A percentile compares a stretch with the other conserved stretches of the same genome.
Evolutionary conservation across 2,888 invertebrate genomes (phyloP).

Genomic region (Dyspetes luteomarginatus): DNA sequence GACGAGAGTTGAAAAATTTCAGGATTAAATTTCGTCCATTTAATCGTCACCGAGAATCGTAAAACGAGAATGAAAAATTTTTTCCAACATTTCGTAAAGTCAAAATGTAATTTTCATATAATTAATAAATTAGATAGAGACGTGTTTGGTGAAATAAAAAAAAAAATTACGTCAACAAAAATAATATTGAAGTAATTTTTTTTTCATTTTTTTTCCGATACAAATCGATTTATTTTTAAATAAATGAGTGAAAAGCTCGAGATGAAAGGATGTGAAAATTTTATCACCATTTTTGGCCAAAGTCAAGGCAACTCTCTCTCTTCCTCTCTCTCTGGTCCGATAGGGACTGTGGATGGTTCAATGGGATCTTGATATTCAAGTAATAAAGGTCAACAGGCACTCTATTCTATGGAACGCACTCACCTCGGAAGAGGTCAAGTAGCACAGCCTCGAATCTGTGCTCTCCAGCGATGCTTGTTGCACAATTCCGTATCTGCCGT

Average conservation of each 20-base stretch:
- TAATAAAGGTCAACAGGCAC: slow-evolving; percentile 76
- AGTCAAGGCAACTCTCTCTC: slow-evolving; percentile 51
- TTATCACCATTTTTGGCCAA: slow-evolving; percentile 29
- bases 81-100: too few species aligned
- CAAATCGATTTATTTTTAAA: background rate
- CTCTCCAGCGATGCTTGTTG: slow-evolving; percentile 97
- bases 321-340: background rate
- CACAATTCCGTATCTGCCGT: slow-evolving; percentile 93
- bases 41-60: too few species aligned
- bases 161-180: too few species aligned
- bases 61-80: too few species aligned
- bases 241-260: background rate
- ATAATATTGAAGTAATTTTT: too few species aligned
- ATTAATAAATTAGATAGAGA: too few species aligned
- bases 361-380: slow-evolving; percentile 70
- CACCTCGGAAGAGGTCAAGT: slow-evolving; percentile 98
- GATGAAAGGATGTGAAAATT: slow-evolving; percentile 25
- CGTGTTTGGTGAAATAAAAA: too few species aligned
- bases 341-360: slow-evolving; percentile 40
- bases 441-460: slow-evolving; percentile 96
- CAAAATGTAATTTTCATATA: too few species aligned
- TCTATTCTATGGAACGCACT: slow-evolving; percentile 83
- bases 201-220: too few species aligned
- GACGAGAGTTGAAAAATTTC: too few species aligned
- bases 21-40: too few species aligned